Evolutionary conservation across 2,797 vertebrate species (phyloP), one percentile per base, ranked within the genome.

Genomic region (Sphaeramia orbicularis): DNA sequence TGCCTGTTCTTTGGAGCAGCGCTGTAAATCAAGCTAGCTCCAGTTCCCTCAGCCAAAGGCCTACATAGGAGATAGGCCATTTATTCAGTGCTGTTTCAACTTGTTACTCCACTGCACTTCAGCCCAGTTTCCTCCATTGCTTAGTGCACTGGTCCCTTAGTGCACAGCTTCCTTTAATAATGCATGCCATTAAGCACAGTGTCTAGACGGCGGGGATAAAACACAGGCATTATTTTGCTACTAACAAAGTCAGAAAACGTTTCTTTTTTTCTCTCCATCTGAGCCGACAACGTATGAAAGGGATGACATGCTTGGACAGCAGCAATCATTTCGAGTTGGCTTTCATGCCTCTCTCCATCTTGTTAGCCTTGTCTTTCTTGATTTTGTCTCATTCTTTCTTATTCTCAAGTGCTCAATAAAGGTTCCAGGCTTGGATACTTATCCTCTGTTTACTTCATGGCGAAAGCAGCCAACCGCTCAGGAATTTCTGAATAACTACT

Each of bases 21-120:
- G 56, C 72, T 82, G 76, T 88, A 87, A 87, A 89, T 89, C 82
- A 85, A 68, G 42, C 62, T 54, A 49, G 74, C 75, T 82, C 66
- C 68, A 72, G 75, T 67, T 74, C 52, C 76, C 43, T 58, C 43
- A 75, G 78, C 75, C 76, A 82, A 74, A 83, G 54, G 53, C 64
- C 64, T 60, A 68, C 59, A 71, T 51, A 66, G 47, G 53, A 77
- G 76, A 65, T 54, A 71, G 61, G 60, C 56, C 63, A 61, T 86
- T 83, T 63, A 82, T 83, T 72, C 65, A 61, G 59, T 1, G 43
- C 55, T 62, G 75, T 66, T 86, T 74, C 70, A 66, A 78, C 86
- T 72, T 80, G 80, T 83, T 83, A 63, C 78, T 71, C 50, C 14
- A 10, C 18, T 65, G 79, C 74, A 71, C 74, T 83, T 65, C 41